Base-by-base conservation (phyloP, 2,797 vertebrate species). In the Malacoraja senta region DNA sequence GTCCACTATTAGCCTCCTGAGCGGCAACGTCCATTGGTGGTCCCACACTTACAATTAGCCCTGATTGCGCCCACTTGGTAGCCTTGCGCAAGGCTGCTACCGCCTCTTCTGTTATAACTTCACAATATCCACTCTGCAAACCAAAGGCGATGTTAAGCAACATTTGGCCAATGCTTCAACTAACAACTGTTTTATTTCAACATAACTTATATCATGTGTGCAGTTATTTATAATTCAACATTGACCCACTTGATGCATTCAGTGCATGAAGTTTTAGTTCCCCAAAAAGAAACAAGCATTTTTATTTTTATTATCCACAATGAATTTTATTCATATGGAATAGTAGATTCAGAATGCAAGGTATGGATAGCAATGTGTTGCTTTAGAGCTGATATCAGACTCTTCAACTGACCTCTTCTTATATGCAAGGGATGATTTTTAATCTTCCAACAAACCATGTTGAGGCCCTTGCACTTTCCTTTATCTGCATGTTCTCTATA, bases 31-130 rank as follows among this genome's bases (percentile, higher is more conserved):
- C 99, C 68, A 99, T 95, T 0, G 99, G 99, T 0, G 98, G 98
- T 19, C 98, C 98, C 0, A 99, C 97, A 0, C 99, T 99, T 94
- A 99, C 98, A 9, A 99, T 99, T 53, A 99, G 97, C 88, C 99
- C 99, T 24, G 99, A 99, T 93, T 99, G 99, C 19, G 99, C 98
- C 99, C 99, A 99, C 93, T 99, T 99, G 93, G 98, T 99, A 24
- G 99, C 99, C 93, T 99, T 99, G 32, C 99, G 97, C 72, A 99
- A 96, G 91, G 98, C 98, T 0, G 98, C 98, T 8, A 97, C 95
- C 0, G 98, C 98, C 94, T 99, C 98, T 93, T 99, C 99, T 72
- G 99, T 99, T 92, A 99, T 97, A 93, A 99, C 98, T 94, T 99
- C 98, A 94, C 99, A 99, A 94, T 96, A 97, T 93, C 99, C 99